Evolutionary conservation across 1,140 invertebrate species (phyloP).

Genomic region (Pseudomyrmex sp.): DNA sequence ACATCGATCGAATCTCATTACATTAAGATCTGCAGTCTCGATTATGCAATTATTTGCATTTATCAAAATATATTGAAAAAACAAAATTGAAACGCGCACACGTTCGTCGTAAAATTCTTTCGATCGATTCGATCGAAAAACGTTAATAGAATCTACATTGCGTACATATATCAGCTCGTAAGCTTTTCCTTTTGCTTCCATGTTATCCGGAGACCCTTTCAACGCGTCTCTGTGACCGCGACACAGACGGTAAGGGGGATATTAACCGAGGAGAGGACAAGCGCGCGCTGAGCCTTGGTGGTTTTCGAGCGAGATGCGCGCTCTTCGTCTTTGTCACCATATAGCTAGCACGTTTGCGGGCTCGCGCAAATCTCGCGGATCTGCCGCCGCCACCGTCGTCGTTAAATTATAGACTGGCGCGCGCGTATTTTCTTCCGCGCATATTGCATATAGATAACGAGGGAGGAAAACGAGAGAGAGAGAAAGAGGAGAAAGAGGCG

Average conservation of each 20-base stretch:
- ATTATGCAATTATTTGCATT: no score
- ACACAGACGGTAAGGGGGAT: constrained; percentile 15
- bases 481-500: no score
- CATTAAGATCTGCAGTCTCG: no score
- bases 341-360: not conserved
- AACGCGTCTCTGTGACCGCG: not conserved
- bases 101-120: not conserved
- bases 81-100: not conserved
- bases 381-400: not conserved
- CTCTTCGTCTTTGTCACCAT: constrained; percentile 31
- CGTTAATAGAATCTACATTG: not conserved
- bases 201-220: not conserved
- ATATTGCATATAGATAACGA: constrained; percentile 56
- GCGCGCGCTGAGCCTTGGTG: not conserved
- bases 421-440: constrained; percentile 44
- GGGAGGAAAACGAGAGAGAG: not conserved
- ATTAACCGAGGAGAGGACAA: constrained; percentile 10
- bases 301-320: not conserved
- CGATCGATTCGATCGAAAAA: not conserved
- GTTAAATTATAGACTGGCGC: constrained; percentile 47
- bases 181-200: not conserved
- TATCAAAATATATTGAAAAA: no score
- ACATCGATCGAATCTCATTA: no score
- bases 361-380: constrained; percentile 11
- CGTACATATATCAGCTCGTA: no score